phyloP scores from a whole-genome alignment of 1,140 invertebrate species.

The Diorhabda elongata region DNA sequence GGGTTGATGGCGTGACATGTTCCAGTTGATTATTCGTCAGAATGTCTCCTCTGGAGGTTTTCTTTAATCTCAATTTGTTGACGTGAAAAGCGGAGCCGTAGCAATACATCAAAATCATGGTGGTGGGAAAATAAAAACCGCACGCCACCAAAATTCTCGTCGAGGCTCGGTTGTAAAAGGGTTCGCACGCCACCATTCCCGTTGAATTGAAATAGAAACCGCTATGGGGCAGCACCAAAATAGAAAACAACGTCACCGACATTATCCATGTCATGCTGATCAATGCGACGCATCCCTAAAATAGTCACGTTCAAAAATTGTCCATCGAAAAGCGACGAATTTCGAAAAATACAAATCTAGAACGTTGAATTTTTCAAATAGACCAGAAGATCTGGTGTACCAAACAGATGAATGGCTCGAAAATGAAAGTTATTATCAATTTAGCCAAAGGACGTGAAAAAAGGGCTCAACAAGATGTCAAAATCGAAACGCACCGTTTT shows the following conservation, averaged over 20 bases:
- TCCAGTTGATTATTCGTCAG: slow-evolving; percentile 44
- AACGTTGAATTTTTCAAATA: not conserved
- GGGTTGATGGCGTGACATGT: slow-evolving; percentile 13
- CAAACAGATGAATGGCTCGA: not conserved
- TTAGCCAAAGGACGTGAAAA: too few species aligned
- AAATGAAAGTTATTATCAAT: too few species aligned
- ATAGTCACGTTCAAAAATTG: slow-evolving; percentile 26
- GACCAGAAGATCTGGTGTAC: not conserved
- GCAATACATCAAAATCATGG: slow-evolving; percentile 86
- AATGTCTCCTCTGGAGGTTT: slow-evolving; percentile 43
- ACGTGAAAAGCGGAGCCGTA: slow-evolving; percentile 84
- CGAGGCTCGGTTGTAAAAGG: slow-evolving; percentile 73
- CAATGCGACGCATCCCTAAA: slow-evolving; percentile 74
- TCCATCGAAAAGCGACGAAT: slow-evolving; percentile 17
- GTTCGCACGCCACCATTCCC: slow-evolving; percentile 77
- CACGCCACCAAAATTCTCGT: slow-evolving; percentile 77
- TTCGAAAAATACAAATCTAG: not conserved
- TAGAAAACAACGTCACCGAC: slow-evolving; percentile 73
- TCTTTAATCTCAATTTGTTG: slow-evolving; percentile 70
- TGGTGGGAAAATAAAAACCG: slow-evolving; percentile 81
- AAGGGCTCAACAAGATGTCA: too few species aligned
- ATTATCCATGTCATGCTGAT: slow-evolving; percentile 78
- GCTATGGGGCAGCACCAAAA: slow-evolving; percentile 71
- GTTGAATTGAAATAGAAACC: slow-evolving; percentile 83
- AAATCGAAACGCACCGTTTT: too few species aligned